Evolutionary conservation across 1,140 invertebrate species (phyloP).

Genomic region (Metaphire vulgaris): DNA sequence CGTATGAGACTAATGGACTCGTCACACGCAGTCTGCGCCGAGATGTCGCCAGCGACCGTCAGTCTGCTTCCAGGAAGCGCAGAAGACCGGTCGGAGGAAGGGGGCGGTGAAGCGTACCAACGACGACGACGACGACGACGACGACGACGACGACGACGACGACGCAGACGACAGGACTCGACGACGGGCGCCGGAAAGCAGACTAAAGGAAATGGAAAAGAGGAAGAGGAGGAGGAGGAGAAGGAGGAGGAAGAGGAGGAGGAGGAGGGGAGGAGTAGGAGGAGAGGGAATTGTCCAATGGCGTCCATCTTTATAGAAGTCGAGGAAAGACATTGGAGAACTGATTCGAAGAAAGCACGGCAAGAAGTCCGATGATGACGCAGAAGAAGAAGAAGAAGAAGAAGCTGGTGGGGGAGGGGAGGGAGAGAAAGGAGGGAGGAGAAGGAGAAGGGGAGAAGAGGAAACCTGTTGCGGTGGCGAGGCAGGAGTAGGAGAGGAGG

Average conservation of each 20-base stretch:
- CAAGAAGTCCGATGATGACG: background rate
- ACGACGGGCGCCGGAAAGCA: background rate
- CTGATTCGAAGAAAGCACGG: background rate
- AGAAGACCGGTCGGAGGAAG: background rate
- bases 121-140: no score
- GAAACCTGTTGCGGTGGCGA: no score
- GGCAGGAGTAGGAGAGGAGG: no score
- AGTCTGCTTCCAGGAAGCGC: background rate
- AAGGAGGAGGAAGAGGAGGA: background rate
- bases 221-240: background rate
- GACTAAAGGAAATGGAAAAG: background rate
- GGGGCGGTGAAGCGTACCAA: background rate
- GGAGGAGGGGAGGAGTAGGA: background rate
- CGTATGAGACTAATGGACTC: no score
- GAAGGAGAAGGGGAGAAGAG: background rate
- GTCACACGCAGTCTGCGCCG: no score
- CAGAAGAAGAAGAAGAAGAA: background rate
- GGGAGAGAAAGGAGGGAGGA: background rate
- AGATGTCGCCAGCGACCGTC: no score
- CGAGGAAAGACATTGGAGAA: background rate
- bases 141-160: no score
- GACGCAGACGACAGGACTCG: no score
- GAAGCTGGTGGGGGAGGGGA: background rate
- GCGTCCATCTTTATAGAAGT: background rate
- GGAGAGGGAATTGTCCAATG: background rate